phyloP scores from a whole-genome alignment of 2,888 invertebrate genomes.

The Pyralis farinalis region DNA sequence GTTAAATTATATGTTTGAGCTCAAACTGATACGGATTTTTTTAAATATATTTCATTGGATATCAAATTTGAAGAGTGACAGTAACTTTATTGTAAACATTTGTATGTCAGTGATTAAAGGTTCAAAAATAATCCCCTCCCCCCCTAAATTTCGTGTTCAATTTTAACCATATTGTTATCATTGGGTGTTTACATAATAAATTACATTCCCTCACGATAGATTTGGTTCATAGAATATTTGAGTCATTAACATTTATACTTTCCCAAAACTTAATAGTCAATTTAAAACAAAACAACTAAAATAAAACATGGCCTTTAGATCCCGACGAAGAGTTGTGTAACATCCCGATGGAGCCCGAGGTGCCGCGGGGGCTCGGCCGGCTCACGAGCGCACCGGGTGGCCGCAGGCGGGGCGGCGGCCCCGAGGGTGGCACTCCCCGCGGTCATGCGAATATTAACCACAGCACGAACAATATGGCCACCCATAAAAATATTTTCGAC shows the following conservation, averaged over 20 bases:
- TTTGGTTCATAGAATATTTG: background rate
- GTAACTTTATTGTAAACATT: no score
- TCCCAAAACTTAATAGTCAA: background rate
- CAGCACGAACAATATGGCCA: slow-evolving; percentile 93
- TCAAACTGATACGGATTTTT: no score
- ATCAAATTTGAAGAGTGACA: no score
- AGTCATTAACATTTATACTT: background rate
- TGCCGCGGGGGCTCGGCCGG: background rate
- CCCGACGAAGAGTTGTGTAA: background rate
- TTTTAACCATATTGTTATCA: no score
- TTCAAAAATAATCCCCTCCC: no score
- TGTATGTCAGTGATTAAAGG: no score
- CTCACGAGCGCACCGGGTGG: slow-evolving; percentile 12
- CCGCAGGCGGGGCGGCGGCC: slow-evolving; percentile 16
- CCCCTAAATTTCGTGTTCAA: no score
- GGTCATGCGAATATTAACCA: slow-evolving; percentile 94
- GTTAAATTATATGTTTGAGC: no score
- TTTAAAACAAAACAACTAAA: background rate
- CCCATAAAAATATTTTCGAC: slow-evolving; percentile 95
- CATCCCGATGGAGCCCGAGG: background rate
- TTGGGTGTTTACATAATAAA: background rate
- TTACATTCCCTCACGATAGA: background rate
- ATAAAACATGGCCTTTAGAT: background rate
- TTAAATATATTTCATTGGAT: no score
- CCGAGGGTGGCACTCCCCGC: slow-evolving; percentile 24